phyloP scores from a whole-genome alignment of 2,113 vertebrate genomes.

The Delphinus delphis region DNA sequence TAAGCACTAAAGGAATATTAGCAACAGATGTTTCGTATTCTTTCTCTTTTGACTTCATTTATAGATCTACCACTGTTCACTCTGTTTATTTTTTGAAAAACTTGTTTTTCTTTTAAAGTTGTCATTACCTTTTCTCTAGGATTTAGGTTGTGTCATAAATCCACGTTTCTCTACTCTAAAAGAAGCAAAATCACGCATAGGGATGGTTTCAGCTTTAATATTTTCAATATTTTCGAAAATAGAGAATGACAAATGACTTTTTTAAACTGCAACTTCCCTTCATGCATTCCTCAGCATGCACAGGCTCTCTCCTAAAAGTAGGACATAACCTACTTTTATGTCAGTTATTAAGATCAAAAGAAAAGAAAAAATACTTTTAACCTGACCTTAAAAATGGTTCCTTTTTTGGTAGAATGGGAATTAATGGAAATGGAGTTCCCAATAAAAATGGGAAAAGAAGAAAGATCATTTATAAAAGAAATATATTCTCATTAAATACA shows the following conservation, averaged over 20 bases:
- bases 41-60: constrained; percentile 38
- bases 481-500: background rate
- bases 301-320: constrained; percentile 44
- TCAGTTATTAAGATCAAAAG: constrained; percentile 46
- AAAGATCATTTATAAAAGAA: background rate
- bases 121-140: background rate
- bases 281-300: background rate
- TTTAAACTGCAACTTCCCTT: background rate
- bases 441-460: background rate
- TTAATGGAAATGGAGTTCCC: background rate
- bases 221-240: background rate
- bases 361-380: constrained; percentile 42
- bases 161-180: background rate
- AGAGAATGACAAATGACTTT: background rate
- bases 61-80: background rate
- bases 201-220: background rate
- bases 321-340: constrained; percentile 68
- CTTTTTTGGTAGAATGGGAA: constrained; percentile 17
- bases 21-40: background rate
- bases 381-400: constrained; percentile 60
- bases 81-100: background rate
- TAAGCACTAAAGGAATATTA: background rate
- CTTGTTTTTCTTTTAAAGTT: constrained; percentile 1
- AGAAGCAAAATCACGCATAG: background rate
- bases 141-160: background rate